Evolutionary conservation across 2,888 invertebrate genomes (phyloP).

Genomic region (Clostera curtula): DNA sequence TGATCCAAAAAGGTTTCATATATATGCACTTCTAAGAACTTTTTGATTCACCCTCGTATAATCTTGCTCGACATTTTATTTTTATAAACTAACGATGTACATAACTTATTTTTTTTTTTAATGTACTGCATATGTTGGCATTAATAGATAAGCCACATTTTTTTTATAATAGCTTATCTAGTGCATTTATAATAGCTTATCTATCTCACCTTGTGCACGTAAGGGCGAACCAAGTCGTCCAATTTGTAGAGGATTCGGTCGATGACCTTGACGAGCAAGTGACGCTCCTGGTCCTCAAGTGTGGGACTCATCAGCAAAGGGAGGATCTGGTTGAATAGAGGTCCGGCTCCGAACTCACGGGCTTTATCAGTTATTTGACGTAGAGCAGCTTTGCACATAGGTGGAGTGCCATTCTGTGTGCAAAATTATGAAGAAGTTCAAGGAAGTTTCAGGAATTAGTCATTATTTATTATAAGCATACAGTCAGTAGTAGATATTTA

Average conservation of each 20-base stretch:
- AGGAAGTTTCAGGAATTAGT: neutral
- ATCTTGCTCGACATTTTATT: no score
- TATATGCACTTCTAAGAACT: no score
- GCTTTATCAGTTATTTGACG: conserved; percentile 99
- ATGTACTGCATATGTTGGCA: no score
- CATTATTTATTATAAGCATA: no score
- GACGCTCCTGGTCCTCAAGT: conserved; percentile 98
- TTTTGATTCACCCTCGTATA: no score
- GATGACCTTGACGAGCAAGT: conserved; percentile 98
- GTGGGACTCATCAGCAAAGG: conserved; percentile 99
- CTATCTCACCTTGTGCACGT: conserved; percentile 91
- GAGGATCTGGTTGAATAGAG: conserved; percentile 98
- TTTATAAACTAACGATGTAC: no score
- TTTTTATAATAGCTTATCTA: no score
- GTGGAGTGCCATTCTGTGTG: conserved; percentile 94
- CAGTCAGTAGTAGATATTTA: no score
- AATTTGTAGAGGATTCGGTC: conserved; percentile 98
- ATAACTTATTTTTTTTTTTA: no score
- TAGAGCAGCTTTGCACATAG: conserved; percentile 98
- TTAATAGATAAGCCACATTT: no score
- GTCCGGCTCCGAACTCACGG: conserved; percentile 98
- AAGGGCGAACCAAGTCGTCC: conserved; percentile 98
- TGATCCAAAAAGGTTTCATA: no score
- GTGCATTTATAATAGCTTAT: neutral
- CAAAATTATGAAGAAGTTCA: neutral